Evolutionary conservation across 2,797 vertebrate genomes (phyloP).

Genomic region (Falco novaeseelandiae): DNA sequence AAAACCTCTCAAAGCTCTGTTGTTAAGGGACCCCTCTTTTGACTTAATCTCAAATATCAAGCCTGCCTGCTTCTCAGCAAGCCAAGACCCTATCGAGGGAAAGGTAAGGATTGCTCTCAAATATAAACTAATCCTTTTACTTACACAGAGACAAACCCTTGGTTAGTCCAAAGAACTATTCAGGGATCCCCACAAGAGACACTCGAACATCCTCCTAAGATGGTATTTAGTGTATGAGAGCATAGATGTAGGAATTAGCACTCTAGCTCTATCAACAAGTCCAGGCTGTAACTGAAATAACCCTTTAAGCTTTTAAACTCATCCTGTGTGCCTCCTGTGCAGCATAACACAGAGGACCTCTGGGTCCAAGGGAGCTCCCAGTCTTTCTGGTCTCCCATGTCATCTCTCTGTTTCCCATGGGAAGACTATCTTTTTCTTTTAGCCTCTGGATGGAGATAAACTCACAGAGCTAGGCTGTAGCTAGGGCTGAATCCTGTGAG

Average conservation of each 20-base stretch:
- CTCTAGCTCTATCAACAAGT: neutral
- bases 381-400: neutral
- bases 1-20: neutral
- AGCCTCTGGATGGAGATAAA: neutral
- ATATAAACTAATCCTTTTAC: neutral
- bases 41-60: neutral
- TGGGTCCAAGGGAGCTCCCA: neutral
- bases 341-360: neutral
- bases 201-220: neutral
- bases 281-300: neutral
- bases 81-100: neutral
- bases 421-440: neutral
- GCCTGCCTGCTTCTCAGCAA: neutral
- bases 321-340: neutral
- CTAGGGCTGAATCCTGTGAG: neutral
- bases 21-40: neutral
- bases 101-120: neutral
- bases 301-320: neutral
- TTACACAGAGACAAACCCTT: neutral
- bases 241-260: neutral
- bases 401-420: accelerated
- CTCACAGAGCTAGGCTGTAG: neutral
- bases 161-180: neutral
- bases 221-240: neutral
- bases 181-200: neutral